Base-by-base conservation (phyloP, 2,888 invertebrate genomes). In the Beris chalybata region DNA sequence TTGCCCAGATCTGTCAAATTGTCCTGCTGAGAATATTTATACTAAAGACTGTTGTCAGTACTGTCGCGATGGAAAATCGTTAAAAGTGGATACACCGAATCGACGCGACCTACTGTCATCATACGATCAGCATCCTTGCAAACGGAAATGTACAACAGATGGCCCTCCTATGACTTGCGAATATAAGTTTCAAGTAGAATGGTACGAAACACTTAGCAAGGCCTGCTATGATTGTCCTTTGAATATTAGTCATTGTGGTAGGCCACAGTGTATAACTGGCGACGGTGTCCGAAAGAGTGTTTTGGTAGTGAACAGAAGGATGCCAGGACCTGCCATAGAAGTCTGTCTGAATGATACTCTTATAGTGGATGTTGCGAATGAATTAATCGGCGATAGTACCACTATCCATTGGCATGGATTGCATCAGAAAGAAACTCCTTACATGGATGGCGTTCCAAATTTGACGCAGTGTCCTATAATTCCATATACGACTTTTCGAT, bases 341-440 rank as follows among this genome's bases (percentile, higher is more conserved):
- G 93, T 95, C 1, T 95, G 95, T 76, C 84, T 89, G 73, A 89
- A 91, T n/a, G 95, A 96, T 76, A 84, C 86, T 32, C 82, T 95
- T 4, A 85, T 91, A 31, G 93, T 94, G 0, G 92, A 94, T 74
- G 90, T 95, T 6, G 85, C 87, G 70, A 96, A 96, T 76, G 84
- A 86, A 68, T 77, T 95, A 77, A 84, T 88, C 75, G 89, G 90
- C 0, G 93, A 93, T 76, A 89, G 89, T 29, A 93, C 93, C 0
- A 89, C 91, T 0, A 87, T 96, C 22, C 96, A 96, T 76, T 96
- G 95, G 95, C 96, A 96, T 75, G 95, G 96, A 0, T 87, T 91
- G 74, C 93, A 93, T 75, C 92, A 93, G 78, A 81, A 82, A 61
- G 85, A 85, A 0, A 88, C 88, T 0, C 93, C 93, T 0, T 93